Base-by-base conservation (phyloP, 2,797 vertebrate species). In the Eurystomus glaucurus region DNA sequence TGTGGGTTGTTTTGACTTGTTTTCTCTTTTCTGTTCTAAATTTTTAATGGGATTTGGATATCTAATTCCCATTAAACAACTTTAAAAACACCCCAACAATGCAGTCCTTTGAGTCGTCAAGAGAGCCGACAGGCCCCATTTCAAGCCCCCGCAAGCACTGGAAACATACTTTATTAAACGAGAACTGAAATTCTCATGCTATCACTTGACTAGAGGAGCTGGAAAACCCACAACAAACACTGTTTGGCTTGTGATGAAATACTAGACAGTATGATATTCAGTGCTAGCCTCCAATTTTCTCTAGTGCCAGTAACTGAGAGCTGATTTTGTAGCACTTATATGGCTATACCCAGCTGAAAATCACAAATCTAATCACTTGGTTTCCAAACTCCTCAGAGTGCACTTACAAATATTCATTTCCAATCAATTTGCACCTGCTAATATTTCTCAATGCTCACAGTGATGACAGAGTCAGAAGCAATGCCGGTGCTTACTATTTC, bases 351-450 rank as follows among this genome's bases (percentile, higher is more conserved):
- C 68, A 71, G 78, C 70, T 91, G 88, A 96, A 96, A 93, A 94
- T 96, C 87, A 91, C 95, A 96, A 93, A 94, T 84, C 93, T 84
- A 88, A 93, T 84, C 85, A 48, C 52, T 69, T 69, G 45, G 33
- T 83, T 91, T 80, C 81, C 84, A 71, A 93, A 96, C 57, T 93
- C 94, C 90, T 93, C 70, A n/a, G 86, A 91, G 74, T 77, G 64
- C 78, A 77, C 84, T 85, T 91, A 80, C 78, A 93, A 96, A 97
- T 94, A 97, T 75, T 96, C 12, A 83, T 95, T 94, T 92, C 92
- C 90, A 92, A 93, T 95, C 93, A 93, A 72, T 96, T 97, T 96
- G 88, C 60, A 87, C 95, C 84, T 94, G 90, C 78, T 96, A 95
- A 96, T 97, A 97, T 96, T 91, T 95, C 75, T 71, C 65, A 89